Evolutionary conservation across 2,888 invertebrate genomes (phyloP).

Genomic region (Orgyia antiqua): DNA sequence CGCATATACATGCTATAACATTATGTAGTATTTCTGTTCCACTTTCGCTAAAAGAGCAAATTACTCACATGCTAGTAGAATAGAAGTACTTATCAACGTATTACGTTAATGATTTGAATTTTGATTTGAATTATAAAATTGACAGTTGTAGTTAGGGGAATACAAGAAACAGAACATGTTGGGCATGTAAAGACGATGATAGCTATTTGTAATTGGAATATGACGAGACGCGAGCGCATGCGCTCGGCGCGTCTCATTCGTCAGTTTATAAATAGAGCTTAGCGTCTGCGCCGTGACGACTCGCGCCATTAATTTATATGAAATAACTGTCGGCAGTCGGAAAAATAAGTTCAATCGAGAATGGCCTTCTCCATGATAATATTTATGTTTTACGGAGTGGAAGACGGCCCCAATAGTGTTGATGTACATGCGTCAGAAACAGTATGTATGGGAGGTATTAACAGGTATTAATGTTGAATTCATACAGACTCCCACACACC

Average conservation of each 20-base stretch:
- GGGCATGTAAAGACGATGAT: slow-evolving; percentile 64
- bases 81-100: no score
- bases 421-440: slow-evolving; percentile 62
- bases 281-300: slow-evolving; percentile 77
- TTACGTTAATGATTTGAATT: slow-evolving; percentile 25
- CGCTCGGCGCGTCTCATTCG: slow-evolving; percentile 75
- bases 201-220: slow-evolving; percentile 78
- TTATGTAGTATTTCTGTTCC: slow-evolving; percentile 41
- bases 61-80: slow-evolving; percentile 9
- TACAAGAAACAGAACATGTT: slow-evolving; percentile 43
- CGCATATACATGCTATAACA: slow-evolving; percentile 32
- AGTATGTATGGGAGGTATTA: slow-evolving; percentile 33
- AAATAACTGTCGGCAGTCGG: slow-evolving; percentile 77
- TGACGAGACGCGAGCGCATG: slow-evolving; percentile 74
- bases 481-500: slow-evolving; percentile 37
- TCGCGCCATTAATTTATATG: slow-evolving; percentile 78
- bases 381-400: slow-evolving; percentile 75
- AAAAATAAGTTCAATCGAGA: slow-evolving; percentile 74
- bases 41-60: slow-evolving; percentile 30
- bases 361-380: slow-evolving; percentile 72
- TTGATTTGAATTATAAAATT: slow-evolving; percentile 32
- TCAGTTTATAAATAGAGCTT: slow-evolving; percentile 76
- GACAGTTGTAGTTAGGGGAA: slow-evolving; percentile 39
- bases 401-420: slow-evolving; percentile 50
- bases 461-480: slow-evolving; percentile 40